Base-by-base conservation (phyloP, 2,888 invertebrate species). In the Liposcelis brunnea region DNA sequence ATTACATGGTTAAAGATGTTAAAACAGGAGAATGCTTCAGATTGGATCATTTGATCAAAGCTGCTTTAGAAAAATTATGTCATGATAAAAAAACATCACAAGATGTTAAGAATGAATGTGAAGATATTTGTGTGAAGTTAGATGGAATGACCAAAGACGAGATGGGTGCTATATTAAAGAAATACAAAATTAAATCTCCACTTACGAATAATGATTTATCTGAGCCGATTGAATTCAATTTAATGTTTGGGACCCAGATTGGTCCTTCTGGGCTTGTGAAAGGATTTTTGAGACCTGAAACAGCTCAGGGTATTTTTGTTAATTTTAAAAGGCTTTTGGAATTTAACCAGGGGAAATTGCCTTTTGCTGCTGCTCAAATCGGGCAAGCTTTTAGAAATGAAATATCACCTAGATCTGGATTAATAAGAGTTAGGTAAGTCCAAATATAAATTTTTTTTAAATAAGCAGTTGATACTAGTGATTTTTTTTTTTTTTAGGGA, bases 241-340 rank as follows among this genome's bases (percentile, higher is more conserved):
- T 99, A 18, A 99, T 99, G 98, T 99, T 99, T 66, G 85, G 80
- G 46, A 97, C 95, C 0, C 86, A 86, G 61, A 98, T 98, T 58
- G 98, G 98, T 15, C 98, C 98, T 2, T 84, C 95, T 49, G 97
- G 97, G 1, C 67, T 87, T 46, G 73, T 93, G 2, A 93, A 93
- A 68, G 94, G 90, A 12, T 98, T 83, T 60, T 70, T 99, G 16
- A 75, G 98, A 48, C 98, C 98, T 16, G 98, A 99, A 69, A 99
- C 98, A 11, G 98, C 98, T 1, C 98, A 99, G 64, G 98, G 98
- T 19, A 99, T 99, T 54, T 99, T 99, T 67, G 97, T 99, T 0
- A 99, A 99, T 65, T 99, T 99, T 62, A 98, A 98, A 63, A 74
- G 98, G 11, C 70, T 99, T 19, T 64, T 98, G 45, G 95, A 95